Evolutionary conservation across 2,797 vertebrate genomes (phyloP).

Genomic region (Scolopax bukidnonensis): DNA sequence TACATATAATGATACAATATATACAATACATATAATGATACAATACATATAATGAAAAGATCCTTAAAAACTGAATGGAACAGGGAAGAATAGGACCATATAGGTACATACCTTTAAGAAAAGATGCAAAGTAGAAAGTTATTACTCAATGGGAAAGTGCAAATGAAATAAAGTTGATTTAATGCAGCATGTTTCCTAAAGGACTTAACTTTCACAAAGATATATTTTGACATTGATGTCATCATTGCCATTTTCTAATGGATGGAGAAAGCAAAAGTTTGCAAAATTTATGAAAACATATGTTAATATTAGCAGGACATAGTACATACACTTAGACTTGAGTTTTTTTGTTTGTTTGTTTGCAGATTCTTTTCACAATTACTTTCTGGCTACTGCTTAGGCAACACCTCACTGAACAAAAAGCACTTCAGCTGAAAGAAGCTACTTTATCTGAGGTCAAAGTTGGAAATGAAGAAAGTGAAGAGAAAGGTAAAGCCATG

Average conservation of each 20-base stretch:
- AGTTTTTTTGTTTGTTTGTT: slow-evolving; percentile 40
- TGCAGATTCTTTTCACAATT: slow-evolving; percentile 92
- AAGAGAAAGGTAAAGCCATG: slow-evolving; percentile 85
- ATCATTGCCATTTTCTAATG: background rate
- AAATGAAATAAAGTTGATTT: background rate
- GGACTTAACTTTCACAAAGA: background rate
- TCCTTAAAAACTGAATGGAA: background rate
- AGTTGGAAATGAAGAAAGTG: slow-evolving; percentile 85
- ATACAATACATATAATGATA: too few species aligned
- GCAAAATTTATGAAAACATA: background rate
- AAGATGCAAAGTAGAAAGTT: background rate
- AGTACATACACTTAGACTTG: slow-evolving; percentile 34
- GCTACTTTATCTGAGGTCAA: slow-evolving; percentile 88
- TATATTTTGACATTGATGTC: background rate
- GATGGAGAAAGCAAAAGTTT: background rate
- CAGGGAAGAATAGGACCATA: fast-evolving
- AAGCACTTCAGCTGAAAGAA: slow-evolving; percentile 83
- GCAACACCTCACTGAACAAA: slow-evolving; percentile 92
- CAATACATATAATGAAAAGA: background rate
- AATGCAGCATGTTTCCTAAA: background rate
- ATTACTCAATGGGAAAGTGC: background rate
- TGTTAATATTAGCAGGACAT: background rate
- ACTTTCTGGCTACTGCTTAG: slow-evolving; percentile 97
- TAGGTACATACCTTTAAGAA: background rate
- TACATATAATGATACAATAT: too few species aligned